Conservation (phyloP, 1,140 invertebrate species). For the Muscidifurax raptorellus region DNA sequence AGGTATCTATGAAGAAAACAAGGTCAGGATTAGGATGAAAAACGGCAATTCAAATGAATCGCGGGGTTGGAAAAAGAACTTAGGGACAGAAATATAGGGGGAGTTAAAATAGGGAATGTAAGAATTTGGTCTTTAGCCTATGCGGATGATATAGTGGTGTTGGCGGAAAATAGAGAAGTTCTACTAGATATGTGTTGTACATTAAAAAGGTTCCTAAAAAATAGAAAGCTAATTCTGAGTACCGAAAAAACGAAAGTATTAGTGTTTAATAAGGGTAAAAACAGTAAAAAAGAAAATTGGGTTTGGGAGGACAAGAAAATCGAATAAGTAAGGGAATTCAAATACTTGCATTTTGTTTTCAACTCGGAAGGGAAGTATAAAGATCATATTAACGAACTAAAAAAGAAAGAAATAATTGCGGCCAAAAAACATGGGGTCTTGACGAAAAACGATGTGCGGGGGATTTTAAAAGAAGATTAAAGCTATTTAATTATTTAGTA, state of each 20-base stretch:
- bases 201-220: background rate
- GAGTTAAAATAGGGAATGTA: background rate
- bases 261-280: background rate
- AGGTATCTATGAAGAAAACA: slow-evolving; percentile 11
- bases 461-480: background rate
- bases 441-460: background rate
- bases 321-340: slow-evolving; percentile 20
- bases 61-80: slow-evolving; percentile 21
- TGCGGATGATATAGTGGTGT: slow-evolving; percentile 16
- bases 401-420: no score
- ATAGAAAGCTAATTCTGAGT: background rate
- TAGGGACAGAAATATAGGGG: slow-evolving; percentile 18
- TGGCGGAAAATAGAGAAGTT: background rate
- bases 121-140: slow-evolving; percentile 8
- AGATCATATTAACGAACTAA: no score
- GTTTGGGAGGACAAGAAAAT: background rate
- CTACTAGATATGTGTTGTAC: background rate
- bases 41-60: background rate
- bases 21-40: background rate
- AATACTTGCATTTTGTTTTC: no score
- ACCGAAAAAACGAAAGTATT: background rate
- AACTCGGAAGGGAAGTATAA: no score
- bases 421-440: slow-evolving; percentile 35
- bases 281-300: background rate
- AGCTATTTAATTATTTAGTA: slow-evolving; percentile 29